These are phyloP conservation scores for Cheirogaleus major DNA, from an alignment of 2,797 vertebrate species.

Conservation along the genomic window DNA sequence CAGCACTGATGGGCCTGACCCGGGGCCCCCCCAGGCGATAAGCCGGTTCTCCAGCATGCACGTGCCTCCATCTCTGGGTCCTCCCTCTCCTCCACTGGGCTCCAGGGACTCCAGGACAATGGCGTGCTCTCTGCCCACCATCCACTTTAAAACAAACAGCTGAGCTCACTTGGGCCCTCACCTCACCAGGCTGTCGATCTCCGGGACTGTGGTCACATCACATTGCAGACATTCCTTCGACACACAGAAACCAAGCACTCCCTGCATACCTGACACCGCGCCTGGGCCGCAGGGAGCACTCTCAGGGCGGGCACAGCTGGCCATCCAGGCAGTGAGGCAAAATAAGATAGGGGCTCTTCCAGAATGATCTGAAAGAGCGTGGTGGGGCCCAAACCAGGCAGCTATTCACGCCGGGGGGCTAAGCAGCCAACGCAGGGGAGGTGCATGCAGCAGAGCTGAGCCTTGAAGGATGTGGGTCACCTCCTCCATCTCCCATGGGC, in stretches of 20 bases:
- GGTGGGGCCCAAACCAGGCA: no score
- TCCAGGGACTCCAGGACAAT: not conserved
- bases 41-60: accelerated
- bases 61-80: not conserved
- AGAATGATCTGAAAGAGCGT: not conserved
- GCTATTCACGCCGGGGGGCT: not conserved
- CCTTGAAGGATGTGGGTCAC: not conserved
- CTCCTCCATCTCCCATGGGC: no score
- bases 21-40: no score
- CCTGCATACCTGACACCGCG: accelerated
- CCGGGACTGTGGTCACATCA: not conserved
- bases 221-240: not conserved
- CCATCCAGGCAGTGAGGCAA: not conserved
- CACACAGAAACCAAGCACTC: not conserved
- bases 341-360: not conserved
- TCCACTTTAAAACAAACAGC: not conserved
- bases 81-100: not conserved
- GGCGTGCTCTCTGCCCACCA: not conserved
- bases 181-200: not conserved
- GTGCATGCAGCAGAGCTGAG: not conserved
- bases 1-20: not conserved
- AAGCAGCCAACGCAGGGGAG: not conserved
- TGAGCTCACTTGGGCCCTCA: not conserved
- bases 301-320: accelerated
- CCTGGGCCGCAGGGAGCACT: not conserved